Evolutionary conservation across 2,888 invertebrate species (phyloP).

Genomic region (Scaptomyza parva): DNA sequence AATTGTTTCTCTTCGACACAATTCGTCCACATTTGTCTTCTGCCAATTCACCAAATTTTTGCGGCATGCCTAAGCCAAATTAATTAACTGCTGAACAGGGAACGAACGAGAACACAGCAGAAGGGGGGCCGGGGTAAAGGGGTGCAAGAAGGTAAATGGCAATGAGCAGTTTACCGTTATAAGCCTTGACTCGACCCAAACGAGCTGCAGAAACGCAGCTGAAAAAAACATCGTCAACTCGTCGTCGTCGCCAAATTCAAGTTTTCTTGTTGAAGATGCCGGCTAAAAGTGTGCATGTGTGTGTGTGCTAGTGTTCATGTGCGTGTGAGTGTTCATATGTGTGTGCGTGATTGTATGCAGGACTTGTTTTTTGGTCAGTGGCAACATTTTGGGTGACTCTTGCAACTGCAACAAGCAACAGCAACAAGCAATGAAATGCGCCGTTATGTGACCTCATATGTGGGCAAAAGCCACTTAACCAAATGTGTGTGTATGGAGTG

Average conservation of each 20-base stretch:
- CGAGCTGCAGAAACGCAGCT: slow-evolving; percentile 36
- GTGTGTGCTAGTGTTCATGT: not conserved
- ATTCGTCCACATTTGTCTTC: slow-evolving; percentile 54
- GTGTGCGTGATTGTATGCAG: slow-evolving; percentile 24
- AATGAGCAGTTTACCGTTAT: slow-evolving; percentile 63
- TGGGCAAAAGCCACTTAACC: slow-evolving; percentile 47
- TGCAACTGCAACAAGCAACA: slow-evolving; percentile 50
- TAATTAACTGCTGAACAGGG: slow-evolving; percentile 59
- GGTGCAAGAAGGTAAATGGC: slow-evolving; percentile 21
- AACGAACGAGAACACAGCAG: not conserved
- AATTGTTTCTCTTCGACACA: slow-evolving; percentile 39
- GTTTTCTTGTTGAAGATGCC: slow-evolving; percentile 44
- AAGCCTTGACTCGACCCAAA: slow-evolving; percentile 32
- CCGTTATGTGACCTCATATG: slow-evolving; percentile 76
- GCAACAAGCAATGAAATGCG: slow-evolving; percentile 40
- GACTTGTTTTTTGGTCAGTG: slow-evolving; percentile 71
- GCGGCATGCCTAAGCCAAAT: slow-evolving; percentile 69
- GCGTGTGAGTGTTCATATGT: not conserved
- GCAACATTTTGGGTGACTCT: slow-evolving; percentile 47
- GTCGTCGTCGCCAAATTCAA: slow-evolving; percentile 10
- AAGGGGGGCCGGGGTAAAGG: not conserved
- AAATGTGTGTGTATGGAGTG: not conserved
- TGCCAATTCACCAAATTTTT: slow-evolving; percentile 56
- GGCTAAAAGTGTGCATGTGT: slow-evolving; percentile 5
- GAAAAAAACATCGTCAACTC: slow-evolving; percentile 16